Conservation (phyloP, 2,888 invertebrate species). For the Keiferia lycopersicella region DNA sequence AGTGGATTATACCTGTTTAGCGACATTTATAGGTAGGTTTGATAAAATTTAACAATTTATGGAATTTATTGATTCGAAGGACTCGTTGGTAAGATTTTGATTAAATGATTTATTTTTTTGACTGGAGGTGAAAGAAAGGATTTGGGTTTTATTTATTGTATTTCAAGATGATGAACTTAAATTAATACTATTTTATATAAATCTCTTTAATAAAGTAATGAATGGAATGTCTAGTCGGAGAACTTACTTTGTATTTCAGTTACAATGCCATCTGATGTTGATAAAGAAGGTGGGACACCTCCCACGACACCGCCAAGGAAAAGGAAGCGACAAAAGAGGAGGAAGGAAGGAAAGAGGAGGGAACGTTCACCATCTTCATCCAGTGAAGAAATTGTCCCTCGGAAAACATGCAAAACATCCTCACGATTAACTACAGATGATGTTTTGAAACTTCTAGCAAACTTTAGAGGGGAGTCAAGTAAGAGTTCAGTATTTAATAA, state of each 20-base stretch:
- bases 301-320: not conserved
- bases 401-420: not conserved
- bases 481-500: not conserved
- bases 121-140: too few species aligned
- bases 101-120: too few species aligned
- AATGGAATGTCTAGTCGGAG: slow-evolving; percentile 1
- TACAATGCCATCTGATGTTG: not conserved
- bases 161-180: too few species aligned
- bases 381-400: not conserved
- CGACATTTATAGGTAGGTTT: too few species aligned
- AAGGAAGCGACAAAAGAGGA: not conserved
- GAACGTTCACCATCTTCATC: not conserved
- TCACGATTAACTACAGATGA: not conserved
- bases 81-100: too few species aligned
- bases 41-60: too few species aligned
- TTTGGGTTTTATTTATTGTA: too few species aligned
- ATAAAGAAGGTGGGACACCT: not conserved
- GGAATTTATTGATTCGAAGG: too few species aligned
- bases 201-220: not conserved
- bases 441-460: not conserved
- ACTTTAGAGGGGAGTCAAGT: slow-evolving; percentile 8
- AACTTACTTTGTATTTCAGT: slow-evolving; percentile 3
- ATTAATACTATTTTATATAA: not conserved
- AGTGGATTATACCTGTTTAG: too few species aligned
- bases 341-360: too few species aligned